phyloP scores from a whole-genome alignment of 2,113 vertebrate species.

The Atractosteus spatula region DNA sequence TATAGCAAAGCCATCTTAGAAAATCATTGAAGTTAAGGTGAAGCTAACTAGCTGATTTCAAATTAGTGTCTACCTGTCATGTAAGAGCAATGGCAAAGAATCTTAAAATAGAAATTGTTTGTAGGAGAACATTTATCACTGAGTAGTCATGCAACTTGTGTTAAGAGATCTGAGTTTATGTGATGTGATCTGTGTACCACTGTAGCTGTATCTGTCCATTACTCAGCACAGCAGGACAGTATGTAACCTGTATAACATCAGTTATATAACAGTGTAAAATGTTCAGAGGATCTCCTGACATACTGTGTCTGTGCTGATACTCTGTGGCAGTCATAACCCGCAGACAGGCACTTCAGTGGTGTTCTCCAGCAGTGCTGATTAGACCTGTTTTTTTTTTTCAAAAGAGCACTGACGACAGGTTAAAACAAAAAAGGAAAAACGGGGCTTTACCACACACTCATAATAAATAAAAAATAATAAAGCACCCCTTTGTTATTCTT shows the following conservation, averaged over 20 bases:
- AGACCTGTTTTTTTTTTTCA: neutral
- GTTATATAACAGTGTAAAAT: conserved; percentile 12
- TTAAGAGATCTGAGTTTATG: neutral
- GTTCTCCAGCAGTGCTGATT: neutral
- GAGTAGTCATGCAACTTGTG: conserved; percentile 2
- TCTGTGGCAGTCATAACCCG: neutral
- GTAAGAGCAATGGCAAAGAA: no score
- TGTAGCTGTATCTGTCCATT: neutral
- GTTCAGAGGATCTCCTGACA: neutral
- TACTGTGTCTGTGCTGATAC: conserved; percentile 2
- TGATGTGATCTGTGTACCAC: neutral
- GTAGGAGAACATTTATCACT: neutral
- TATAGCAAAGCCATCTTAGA: no score
- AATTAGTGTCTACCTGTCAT: no score
- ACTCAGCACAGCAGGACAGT: neutral
- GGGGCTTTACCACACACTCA: no score
- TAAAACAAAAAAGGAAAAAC: neutral
- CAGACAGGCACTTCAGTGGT: neutral
- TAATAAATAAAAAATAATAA: no score
- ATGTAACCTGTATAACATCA: conserved; percentile 12
- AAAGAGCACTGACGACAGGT: neutral
- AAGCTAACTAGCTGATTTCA: no score
- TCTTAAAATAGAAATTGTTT: no score
- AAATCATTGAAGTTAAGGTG: no score
- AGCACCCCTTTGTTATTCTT: conserved; percentile 19